Evolutionary conservation across 2,113 vertebrate species (phyloP).

Genomic region (Delphinus delphis): DNA sequence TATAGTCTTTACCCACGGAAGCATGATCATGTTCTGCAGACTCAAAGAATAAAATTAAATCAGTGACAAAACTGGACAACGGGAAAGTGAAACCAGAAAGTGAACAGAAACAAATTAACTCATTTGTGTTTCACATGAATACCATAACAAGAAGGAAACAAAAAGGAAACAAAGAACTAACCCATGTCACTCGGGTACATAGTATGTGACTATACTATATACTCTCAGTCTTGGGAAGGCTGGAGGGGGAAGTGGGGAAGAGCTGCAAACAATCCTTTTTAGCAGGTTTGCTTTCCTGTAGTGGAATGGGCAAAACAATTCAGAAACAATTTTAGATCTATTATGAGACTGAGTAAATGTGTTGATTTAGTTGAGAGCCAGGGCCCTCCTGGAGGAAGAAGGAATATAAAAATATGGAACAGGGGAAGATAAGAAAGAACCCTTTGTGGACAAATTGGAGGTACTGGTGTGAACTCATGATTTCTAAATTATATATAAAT

Average conservation of each 20-base stretch:
- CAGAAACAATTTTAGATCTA: not conserved
- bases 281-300: constrained; percentile 19
- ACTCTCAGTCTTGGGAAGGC: not conserved
- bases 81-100: not conserved
- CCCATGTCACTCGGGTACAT: not conserved
- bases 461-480: not conserved
- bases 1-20: constrained; percentile 14
- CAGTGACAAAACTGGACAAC: not conserved
- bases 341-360: not conserved
- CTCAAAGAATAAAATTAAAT: constrained; percentile 20
- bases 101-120: constrained; percentile 18
- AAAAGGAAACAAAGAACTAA: not conserved
- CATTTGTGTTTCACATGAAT: not conserved
- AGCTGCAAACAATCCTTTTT: not conserved
- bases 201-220: not conserved
- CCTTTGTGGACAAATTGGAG: not conserved
- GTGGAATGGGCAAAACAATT: not conserved
- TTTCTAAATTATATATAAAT: not conserved
- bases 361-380: not conserved
- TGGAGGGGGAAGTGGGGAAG: not conserved
- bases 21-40: not conserved
- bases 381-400: not conserved
- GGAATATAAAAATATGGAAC: not conserved
- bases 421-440: not conserved
- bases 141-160: not conserved